Evolutionary conservation across 2,888 invertebrate genomes (phyloP).

Genomic region (Meandrusa payeni): DNA sequence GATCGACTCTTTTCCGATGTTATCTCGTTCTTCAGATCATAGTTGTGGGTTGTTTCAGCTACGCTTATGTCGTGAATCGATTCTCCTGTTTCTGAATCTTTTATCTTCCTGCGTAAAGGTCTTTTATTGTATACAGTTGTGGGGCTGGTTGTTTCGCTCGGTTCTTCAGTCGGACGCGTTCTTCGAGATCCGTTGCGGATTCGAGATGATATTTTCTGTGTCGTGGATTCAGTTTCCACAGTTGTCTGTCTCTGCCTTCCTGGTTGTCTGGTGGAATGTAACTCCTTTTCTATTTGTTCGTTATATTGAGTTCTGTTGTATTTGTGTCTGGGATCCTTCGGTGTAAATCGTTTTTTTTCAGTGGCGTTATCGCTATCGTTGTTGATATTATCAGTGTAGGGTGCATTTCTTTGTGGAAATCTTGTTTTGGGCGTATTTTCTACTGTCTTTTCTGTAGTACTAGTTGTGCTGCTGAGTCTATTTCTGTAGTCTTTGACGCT

Average conservation of each 20-base stretch:
- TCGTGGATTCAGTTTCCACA: slow-evolving; percentile 56
- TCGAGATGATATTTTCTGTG: slow-evolving; percentile 65
- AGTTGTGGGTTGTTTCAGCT: slow-evolving; percentile 49
- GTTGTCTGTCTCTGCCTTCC: slow-evolving; percentile 56
- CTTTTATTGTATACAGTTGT: slow-evolving; percentile 53
- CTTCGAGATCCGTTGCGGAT: slow-evolving; percentile 63
- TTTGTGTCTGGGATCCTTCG: slow-evolving; percentile 71
- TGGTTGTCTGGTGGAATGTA: slow-evolving; percentile 49
- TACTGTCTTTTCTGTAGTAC: slow-evolving; percentile 57
- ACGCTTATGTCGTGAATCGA: slow-evolving; percentile 64
- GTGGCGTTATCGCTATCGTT: slow-evolving; percentile 64
- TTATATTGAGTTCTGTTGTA: slow-evolving; percentile 48
- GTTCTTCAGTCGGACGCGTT: slow-evolving; percentile 62
- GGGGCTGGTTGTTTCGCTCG: slow-evolving; percentile 49
- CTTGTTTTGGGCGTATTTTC: slow-evolving; percentile 62
- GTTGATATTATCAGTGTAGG: slow-evolving; percentile 52
- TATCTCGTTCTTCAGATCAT: slow-evolving; percentile 53
- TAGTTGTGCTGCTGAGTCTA: slow-evolving; percentile 80
- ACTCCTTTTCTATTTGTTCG: slow-evolving; percentile 54
- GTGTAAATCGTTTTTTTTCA: slow-evolving; percentile 77
- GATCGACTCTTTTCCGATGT: slow-evolving; percentile 72
- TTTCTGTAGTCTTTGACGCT: slow-evolving; percentile 89
- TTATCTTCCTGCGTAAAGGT: slow-evolving; percentile 60
- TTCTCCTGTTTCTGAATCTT: slow-evolving; percentile 62
- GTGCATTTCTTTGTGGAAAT: slow-evolving; percentile 73